phyloP scores from a whole-genome alignment of 2,888 invertebrate genomes.

The Diaprepes abbreviatus region DNA sequence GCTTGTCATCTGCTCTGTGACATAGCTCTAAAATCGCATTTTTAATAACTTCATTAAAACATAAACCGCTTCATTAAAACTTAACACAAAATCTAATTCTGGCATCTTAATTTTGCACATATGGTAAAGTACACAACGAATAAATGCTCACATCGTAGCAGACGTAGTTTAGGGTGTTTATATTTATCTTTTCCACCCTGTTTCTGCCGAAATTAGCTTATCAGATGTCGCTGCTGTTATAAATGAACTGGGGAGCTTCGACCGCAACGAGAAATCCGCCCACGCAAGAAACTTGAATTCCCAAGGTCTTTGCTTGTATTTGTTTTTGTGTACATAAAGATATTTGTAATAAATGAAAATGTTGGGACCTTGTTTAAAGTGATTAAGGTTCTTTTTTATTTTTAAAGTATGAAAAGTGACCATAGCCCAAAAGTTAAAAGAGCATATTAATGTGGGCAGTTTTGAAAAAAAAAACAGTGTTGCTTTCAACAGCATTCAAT shows the following conservation, averaged over 20 bases:
- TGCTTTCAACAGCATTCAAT: too few relatives aligned
- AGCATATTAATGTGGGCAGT: too few relatives aligned
- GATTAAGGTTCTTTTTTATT: too few relatives aligned
- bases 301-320: constrained; percentile 16
- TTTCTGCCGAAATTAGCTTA: constrained; percentile 31
- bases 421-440: too few relatives aligned
- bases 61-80: not conserved
- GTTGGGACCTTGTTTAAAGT: not conserved
- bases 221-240: constrained; percentile 29
- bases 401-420: too few relatives aligned
- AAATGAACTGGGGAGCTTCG: constrained; percentile 20
- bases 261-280: constrained; percentile 26
- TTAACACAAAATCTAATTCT: not conserved
- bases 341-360: not conserved
- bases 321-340: not conserved
- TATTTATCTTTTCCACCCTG: constrained; percentile 37
- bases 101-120: constrained; percentile 10
- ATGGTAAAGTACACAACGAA: constrained; percentile 2
- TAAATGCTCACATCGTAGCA: not conserved
- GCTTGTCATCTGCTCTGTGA: not conserved
- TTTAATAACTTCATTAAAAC: not conserved
- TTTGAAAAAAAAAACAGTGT: too few relatives aligned
- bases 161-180: constrained; percentile 4
- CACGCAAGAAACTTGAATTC: not conserved
- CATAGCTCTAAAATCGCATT: not conserved